A percentile compares a stretch with the other conserved stretches of the same genome.
These are phyloP conservation scores for Eilema caniola DNA, from an alignment of 2,888 invertebrate species.

Conservation along the genomic window DNA sequence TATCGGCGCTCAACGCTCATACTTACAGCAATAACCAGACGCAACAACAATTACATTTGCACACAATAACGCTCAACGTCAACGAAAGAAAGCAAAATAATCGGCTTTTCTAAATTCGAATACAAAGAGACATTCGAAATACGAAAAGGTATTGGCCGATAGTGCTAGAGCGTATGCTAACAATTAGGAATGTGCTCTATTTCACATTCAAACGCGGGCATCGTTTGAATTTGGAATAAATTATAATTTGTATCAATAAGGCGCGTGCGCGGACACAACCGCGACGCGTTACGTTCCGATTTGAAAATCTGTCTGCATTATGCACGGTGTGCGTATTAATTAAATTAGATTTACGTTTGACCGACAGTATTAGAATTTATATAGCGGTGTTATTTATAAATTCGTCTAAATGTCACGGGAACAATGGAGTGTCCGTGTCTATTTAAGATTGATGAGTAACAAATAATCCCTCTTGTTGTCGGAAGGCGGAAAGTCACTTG, in stretches of 20 bases:
- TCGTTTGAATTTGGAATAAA: slow-evolving; percentile 73
- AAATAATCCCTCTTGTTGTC: slow-evolving; percentile 76
- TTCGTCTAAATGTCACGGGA: slow-evolving; percentile 84
- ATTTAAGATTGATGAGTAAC: slow-evolving; percentile 84
- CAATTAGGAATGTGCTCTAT: slow-evolving; percentile 83
- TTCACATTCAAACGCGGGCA: slow-evolving; percentile 75
- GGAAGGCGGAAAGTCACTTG: slow-evolving; percentile 76
- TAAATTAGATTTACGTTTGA: slow-evolving; percentile 72
- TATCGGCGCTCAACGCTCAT: slow-evolving; percentile 59
- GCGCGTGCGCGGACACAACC: slow-evolving; percentile 37
- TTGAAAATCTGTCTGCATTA: slow-evolving; percentile 64
- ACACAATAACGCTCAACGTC: slow-evolving; percentile 76
- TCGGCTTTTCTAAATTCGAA: slow-evolving; percentile 83
- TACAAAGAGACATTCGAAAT: slow-evolving; percentile 81
- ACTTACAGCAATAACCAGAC: slow-evolving; percentile 77
- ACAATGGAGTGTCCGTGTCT: slow-evolving; percentile 82
- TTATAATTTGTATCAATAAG: slow-evolving; percentile 59
- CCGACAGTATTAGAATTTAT: slow-evolving; percentile 66
- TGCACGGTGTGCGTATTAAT: slow-evolving; percentile 64
- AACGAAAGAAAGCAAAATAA: slow-evolving; percentile 80
- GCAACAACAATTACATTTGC: slow-evolving; percentile 81
- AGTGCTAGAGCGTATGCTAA: slow-evolving; percentile 80
- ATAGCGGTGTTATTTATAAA: slow-evolving; percentile 79
- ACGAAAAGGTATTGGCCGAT: slow-evolving; percentile 80
- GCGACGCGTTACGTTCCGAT: slow-evolving; percentile 53